Conservation (phyloP, 2,797 vertebrate species). For the Micromesistius poutassou region DNA sequence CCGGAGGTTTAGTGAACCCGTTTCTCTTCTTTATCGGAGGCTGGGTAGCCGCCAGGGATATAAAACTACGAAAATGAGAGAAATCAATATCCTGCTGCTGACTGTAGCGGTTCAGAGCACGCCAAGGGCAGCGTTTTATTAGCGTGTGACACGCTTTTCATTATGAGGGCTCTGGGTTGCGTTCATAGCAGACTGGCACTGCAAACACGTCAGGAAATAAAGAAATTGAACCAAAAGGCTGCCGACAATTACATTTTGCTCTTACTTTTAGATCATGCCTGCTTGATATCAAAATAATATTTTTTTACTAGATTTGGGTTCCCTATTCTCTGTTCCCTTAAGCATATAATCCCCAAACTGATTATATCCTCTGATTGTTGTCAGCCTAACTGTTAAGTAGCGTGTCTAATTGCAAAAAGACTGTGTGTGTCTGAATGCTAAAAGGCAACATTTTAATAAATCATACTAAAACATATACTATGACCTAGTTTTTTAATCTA, state of each 20-base stretch:
- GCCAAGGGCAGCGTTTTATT: neutral
- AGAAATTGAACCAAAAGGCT: neutral
- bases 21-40: neutral
- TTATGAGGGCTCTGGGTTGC: neutral
- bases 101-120: neutral
- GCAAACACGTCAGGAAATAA: neutral
- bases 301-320: neutral
- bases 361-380: neutral
- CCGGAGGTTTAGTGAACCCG: neutral
- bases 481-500: neutral
- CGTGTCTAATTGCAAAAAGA: neutral
- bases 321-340: neutral
- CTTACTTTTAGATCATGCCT: neutral
- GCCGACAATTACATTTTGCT: neutral
- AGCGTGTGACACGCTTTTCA: neutral
- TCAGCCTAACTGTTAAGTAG: neutral
- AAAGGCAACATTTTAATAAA: neutral
- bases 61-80: neutral
- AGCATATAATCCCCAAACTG: neutral
- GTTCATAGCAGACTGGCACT: neutral
- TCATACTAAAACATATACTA: neutral
- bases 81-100: neutral
- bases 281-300: neutral
- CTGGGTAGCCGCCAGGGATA: neutral
- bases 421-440: neutral